A percentile compares a stretch with the other conserved stretches of the same genome.
These are phyloP conservation scores for Drosophila melanosoma DNA, from an alignment of 2,888 invertebrate genomes.

Conservation along the genomic window DNA sequence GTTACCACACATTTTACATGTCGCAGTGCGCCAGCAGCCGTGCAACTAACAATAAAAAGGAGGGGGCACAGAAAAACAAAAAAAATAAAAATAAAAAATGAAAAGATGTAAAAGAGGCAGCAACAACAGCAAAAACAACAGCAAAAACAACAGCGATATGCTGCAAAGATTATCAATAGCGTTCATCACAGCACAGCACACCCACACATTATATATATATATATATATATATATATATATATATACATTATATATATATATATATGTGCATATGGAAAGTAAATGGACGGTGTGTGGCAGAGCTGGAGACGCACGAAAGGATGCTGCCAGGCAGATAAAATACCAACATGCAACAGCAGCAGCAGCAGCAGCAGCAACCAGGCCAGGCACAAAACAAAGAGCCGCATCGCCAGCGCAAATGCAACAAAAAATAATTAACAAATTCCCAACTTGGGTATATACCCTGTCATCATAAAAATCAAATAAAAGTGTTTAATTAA, in stretches of 20 bases:
- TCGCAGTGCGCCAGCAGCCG: constrained; percentile 43
- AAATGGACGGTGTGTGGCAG: constrained; percentile 26
- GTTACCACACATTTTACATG: constrained; percentile 25
- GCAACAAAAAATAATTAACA: background rate
- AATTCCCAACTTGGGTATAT: constrained; percentile 5
- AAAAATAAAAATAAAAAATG: background rate
- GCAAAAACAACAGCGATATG: constrained; percentile 29
- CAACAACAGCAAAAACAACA: constrained; percentile 11
- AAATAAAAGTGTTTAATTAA: background rate
- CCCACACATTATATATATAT: background rate
- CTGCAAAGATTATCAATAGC: constrained; percentile 65
- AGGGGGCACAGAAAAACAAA: background rate
- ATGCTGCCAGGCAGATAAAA: constrained; percentile 41
- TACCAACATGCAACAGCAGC: constrained; percentile 32
- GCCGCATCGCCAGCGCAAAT: constrained; percentile 19
- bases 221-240: background rate
- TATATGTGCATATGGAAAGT: constrained; percentile 10
- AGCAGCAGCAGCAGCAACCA: constrained; percentile 6
- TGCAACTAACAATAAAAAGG: constrained; percentile 43
- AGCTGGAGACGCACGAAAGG: constrained; percentile 33
- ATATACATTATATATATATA: no score
- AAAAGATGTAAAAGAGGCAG: constrained; percentile 37
- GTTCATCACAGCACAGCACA: constrained; percentile 51
- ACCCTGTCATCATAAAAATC: constrained; percentile 6
- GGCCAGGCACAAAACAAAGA: constrained; percentile 33